Conservation (phyloP, 2,888 invertebrate genomes). For the Agonopterix alstromeriana region DNA sequence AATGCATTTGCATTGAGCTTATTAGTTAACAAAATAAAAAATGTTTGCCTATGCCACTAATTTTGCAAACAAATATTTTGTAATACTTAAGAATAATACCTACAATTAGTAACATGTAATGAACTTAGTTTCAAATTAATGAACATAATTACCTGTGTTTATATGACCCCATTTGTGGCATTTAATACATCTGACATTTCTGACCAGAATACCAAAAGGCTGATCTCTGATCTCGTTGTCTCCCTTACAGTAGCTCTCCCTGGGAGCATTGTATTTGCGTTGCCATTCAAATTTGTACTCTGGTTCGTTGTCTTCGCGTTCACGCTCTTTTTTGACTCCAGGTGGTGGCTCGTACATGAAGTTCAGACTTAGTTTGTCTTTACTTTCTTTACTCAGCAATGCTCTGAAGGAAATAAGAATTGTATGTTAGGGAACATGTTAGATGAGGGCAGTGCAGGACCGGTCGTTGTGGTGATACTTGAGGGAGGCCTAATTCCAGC, state of each 20-base stretch:
- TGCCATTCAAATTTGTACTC: conserved; percentile 99
- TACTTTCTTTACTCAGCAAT: conserved; percentile 97
- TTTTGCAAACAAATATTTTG: too few relatives aligned
- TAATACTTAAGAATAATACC: too few relatives aligned
- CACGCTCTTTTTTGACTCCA: conserved; percentile 94
- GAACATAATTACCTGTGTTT: conserved; percentile 82
- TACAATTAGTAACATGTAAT: too few relatives aligned
- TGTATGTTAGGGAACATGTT: too few relatives aligned
- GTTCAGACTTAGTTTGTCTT: conserved; percentile 97
- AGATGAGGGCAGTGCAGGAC: too few relatives aligned
- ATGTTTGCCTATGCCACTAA: too few relatives aligned
- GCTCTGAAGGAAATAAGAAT: conserved; percentile 78
- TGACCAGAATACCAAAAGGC: conserved; percentile 97
- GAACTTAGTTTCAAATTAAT: too few relatives aligned
- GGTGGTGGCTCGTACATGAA: conserved; percentile 99
- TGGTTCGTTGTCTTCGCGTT: conserved; percentile 94
- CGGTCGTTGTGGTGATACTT: too few relatives aligned
- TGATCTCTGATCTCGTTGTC: conserved; percentile 98
- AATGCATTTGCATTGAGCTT: too few relatives aligned
- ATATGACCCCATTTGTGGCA: conserved; percentile 99
- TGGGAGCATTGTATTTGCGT: conserved; percentile 98
- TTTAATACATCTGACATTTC: conserved; percentile 98
- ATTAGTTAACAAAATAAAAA: too few relatives aligned
- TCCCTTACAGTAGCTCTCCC: conserved; percentile 98
- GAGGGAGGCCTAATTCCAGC: too few relatives aligned